A percentile compares a stretch with the other conserved stretches of the same genome.
Evolutionary conservation across 2,113 vertebrate genomes (phyloP).

Genomic region (Himantopus leucocephalus): DNA sequence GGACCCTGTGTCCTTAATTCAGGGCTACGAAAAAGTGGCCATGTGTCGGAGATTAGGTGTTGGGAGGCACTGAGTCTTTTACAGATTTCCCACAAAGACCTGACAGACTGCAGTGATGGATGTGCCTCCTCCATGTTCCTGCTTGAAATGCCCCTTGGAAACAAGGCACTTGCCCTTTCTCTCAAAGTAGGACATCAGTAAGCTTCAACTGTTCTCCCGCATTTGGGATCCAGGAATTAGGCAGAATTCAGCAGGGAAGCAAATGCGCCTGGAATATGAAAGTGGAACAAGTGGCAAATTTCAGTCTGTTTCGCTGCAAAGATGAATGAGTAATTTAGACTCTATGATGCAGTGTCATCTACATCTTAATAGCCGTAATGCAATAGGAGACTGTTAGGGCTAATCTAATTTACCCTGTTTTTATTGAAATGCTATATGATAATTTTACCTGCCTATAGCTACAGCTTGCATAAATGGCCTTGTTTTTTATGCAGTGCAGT

Average conservation of each 20-base stretch:
- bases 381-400: neutral
- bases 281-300: neutral
- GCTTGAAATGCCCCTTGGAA: neutral
- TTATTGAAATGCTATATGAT: constrained; percentile 8
- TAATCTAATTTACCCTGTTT: constrained; percentile 22
- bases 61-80: neutral
- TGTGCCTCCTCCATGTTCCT: neutral
- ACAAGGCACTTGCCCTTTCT: neutral
- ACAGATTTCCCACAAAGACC: neutral
- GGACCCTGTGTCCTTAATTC: neutral
- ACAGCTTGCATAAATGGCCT: neutral
- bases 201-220: neutral
- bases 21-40: neutral
- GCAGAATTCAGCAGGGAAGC: neutral
- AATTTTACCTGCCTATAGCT: neutral
- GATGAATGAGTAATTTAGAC: neutral
- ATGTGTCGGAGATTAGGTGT: neutral
- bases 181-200: neutral
- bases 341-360: neutral
- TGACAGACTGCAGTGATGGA: neutral
- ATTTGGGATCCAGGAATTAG: rapidly evolving
- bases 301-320: neutral
- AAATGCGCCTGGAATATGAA: neutral
- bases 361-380: neutral
- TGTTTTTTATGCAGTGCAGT: neutral